A percentile compares a stretch with the other conserved stretches of the same genome.
phyloP scores from a whole-genome alignment of 2,797 vertebrate species.

The Melanogrammus aeglefinus region DNA sequence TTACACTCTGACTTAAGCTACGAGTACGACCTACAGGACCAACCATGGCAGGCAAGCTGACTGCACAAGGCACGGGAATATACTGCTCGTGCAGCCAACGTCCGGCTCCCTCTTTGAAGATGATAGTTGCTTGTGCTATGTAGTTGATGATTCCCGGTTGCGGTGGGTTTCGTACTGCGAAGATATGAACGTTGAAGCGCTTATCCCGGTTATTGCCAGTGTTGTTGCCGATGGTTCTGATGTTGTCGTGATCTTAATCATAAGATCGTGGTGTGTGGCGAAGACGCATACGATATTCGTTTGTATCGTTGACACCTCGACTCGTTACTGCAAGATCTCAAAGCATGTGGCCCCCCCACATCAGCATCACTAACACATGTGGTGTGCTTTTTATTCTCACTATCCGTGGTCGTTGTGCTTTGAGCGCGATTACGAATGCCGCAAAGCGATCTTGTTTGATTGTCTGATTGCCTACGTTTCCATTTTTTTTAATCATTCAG shows the following conservation, averaged over 20 bases:
- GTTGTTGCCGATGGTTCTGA: neutral
- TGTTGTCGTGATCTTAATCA: neutral
- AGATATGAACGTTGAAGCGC: neutral
- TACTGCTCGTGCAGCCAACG: constrained; percentile 93
- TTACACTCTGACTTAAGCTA: constrained; percentile 38
- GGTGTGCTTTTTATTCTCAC: neutral
- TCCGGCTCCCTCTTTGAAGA: constrained; percentile 96
- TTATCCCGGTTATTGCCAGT: neutral
- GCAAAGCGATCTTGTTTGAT: neutral
- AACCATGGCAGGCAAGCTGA: constrained; percentile 83
- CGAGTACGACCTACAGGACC: constrained; percentile 19
- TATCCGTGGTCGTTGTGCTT: neutral
- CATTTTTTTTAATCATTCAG: neutral
- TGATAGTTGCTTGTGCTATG: constrained; percentile 75
- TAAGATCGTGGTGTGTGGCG: neutral
- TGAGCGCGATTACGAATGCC: neutral
- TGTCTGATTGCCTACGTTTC: neutral
- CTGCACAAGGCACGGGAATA: constrained; percentile 79
- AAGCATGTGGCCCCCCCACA: constrained; percentile 23
- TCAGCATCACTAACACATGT: neutral
- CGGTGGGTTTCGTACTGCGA: neutral
- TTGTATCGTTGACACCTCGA: constrained; percentile 1
- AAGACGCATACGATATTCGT: neutral
- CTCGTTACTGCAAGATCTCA: constrained; percentile 17
- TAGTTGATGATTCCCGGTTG: neutral